Evolutionary conservation across 2,797 vertebrate genomes (phyloP), one percentile per base, ranked within the genome.

Genomic region (Bothrops alternatus): DNA sequence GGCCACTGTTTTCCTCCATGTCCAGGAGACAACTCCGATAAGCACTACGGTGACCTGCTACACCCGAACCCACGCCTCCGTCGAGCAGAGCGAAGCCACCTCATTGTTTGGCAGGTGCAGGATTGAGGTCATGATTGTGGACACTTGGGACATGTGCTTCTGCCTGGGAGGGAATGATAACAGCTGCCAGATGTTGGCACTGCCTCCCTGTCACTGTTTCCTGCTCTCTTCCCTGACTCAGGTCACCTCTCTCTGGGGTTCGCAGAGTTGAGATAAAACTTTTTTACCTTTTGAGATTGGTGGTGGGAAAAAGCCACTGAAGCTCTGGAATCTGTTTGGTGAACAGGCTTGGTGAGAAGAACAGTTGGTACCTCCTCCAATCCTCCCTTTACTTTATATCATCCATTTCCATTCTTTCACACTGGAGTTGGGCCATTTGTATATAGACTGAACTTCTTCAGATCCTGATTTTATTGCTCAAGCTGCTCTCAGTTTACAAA

Each of bases 21-120:
- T 55, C 25, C 95, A 98, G 97, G 95, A n/a, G 98, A 98, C 10
- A 90, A 93, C 69, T 96, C 96, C 20, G 96, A 96, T 0, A 94
- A 87, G 0, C 97, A 98, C 53, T 93, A 94, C 2, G 94, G 94
- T 0, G 94, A 95, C 20, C 91, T 93, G 55, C 93, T 97, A 0
- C 97, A 97, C 42, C 65, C 93, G 42, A 95, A 94, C 32, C 93
- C 93, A 3, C 94, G 94, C 63, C 90, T 90, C 73, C 98, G 97
- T 90, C 97, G 98, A 90, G 98, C 98, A 13, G 98, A 98, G 90
- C 97, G 98, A 61, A 98, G 98, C 97, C 98, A 98, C 95, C 97
- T 98, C 97, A 98, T 98, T 92, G 97, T 98, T 95, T 98, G 98
- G 98, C 98, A 98, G 92, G 86, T 95, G 63, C 93, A 93, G 61